A percentile compares a stretch with the other conserved stretches of the same genome.
These are phyloP conservation scores for Pectinophora gossypiella DNA, from an alignment of 1,140 invertebrate genomes.

Conservation along the genomic window DNA sequence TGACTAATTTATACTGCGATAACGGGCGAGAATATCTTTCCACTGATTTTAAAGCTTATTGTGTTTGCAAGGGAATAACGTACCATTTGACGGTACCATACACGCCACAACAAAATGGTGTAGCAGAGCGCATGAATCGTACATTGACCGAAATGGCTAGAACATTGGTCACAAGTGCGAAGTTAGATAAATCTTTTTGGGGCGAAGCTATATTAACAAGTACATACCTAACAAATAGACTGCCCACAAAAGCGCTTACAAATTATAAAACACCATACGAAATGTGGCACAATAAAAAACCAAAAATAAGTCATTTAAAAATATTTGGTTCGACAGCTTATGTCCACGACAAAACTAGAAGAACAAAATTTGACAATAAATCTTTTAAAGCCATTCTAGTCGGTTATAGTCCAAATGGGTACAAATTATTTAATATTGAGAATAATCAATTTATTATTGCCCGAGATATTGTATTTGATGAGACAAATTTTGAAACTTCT, in stretches of 20 bases:
- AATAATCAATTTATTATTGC: not conserved
- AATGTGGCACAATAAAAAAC: conserved; percentile 27
- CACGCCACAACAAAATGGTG: conserved; percentile 73
- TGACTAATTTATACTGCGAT: conserved; percentile 56
- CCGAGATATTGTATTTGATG: not conserved
- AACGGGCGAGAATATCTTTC: conserved; percentile 63
- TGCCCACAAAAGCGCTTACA: conserved; percentile 13
- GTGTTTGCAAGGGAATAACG: conserved; percentile 60
- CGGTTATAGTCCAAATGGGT: conserved; percentile 62
- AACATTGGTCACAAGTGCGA: conserved; percentile 44
- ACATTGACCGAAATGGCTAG: conserved; percentile 64
- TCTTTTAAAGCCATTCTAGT: conserved; percentile 54
- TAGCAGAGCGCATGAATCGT: conserved; percentile 66
- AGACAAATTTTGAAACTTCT: not conserved
- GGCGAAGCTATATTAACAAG: conserved; percentile 53
- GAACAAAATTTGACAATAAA: conserved; percentile 58
- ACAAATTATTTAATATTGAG: conserved; percentile 46
- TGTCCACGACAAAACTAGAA: conserved; percentile 53
- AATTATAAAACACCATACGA: conserved; percentile 30
- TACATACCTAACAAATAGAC: conserved; percentile 61
- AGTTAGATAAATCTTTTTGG: conserved; percentile 38
- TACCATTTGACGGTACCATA: conserved; percentile 65
- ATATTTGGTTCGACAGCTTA: conserved; percentile 39
- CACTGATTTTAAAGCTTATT: conserved; percentile 54
- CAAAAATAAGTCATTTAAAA: conserved; percentile 26